These are phyloP conservation scores for Poecilus cupreus DNA, from an alignment of 2,888 invertebrate species.

Conservation along the genomic window DNA sequence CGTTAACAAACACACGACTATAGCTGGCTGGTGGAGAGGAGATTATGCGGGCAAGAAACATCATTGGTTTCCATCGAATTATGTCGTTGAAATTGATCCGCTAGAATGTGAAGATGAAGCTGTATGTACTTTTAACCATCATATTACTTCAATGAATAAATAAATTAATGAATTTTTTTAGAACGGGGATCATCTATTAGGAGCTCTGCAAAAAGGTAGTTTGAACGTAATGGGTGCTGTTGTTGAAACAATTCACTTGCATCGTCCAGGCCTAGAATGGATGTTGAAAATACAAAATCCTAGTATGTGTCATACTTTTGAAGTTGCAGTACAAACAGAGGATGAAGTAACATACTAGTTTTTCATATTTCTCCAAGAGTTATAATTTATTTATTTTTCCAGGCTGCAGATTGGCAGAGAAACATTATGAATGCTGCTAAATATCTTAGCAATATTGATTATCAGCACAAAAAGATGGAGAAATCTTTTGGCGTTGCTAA, in stretches of 20 bases:
- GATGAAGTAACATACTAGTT: slow-evolving; percentile 72
- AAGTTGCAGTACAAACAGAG: slow-evolving; percentile 87
- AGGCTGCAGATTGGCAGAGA: slow-evolving; percentile 91
- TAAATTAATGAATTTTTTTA: slow-evolving; percentile 56
- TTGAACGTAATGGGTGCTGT: slow-evolving; percentile 92
- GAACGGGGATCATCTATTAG: slow-evolving; percentile 79
- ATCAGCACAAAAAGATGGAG: slow-evolving; percentile 90
- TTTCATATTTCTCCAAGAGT: not conserved
- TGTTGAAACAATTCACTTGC: slow-evolving; percentile 77
- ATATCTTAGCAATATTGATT: slow-evolving; percentile 85
- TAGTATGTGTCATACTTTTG: slow-evolving; percentile 84
- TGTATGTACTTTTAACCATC: slow-evolving; percentile 68
- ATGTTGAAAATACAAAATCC: slow-evolving; percentile 86
- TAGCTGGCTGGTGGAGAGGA: slow-evolving; percentile 93
- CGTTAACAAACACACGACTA: slow-evolving; percentile 88
- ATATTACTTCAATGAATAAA: not conserved
- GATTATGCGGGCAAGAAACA: slow-evolving; percentile 95
- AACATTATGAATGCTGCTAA: slow-evolving; percentile 91
- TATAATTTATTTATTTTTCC: slow-evolving; percentile 48
- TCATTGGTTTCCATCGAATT: slow-evolving; percentile 95
- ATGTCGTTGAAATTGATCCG: slow-evolving; percentile 85
- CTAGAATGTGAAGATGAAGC: slow-evolving; percentile 74
- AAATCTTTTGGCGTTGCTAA: slow-evolving; percentile 93
- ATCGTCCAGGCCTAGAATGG: slow-evolving; percentile 81
- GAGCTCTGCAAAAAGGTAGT: slow-evolving; percentile 88